Evolutionary conservation across 2,888 invertebrate species (phyloP).

Genomic region (Brachynemurus nebulosus): DNA sequence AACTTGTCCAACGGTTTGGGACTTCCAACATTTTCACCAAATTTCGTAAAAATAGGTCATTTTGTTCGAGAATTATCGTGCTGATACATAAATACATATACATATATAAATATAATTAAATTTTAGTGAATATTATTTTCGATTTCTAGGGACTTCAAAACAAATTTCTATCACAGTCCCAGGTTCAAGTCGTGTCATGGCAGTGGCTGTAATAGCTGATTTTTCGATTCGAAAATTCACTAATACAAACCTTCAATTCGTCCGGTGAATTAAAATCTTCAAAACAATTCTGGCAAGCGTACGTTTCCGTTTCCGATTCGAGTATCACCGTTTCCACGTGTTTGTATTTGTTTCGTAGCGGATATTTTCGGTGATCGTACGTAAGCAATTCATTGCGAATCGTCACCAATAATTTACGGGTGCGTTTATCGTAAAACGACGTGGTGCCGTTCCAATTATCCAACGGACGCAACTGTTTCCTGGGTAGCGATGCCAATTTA

Average conservation of each 20-base stretch:
- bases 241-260: not conserved
- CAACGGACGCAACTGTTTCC: constrained; percentile 48
- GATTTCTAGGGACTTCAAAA: no score
- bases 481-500: constrained; percentile 49
- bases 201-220: no score
- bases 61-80: no score
- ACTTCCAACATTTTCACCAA: no score
- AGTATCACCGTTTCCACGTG: not conserved
- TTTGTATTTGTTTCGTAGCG: not conserved
- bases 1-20: no score
- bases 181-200: no score
- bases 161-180: no score
- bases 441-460: constrained; percentile 61
- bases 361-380: constrained; percentile 26
- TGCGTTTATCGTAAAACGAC: constrained; percentile 50
- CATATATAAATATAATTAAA: no score
- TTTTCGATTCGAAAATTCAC: constrained; percentile 16
- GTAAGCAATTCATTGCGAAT: constrained; percentile 63
- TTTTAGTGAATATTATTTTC: no score
- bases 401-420: constrained; percentile 52
- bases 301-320: not conserved
- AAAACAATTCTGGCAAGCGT: not conserved
- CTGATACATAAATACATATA: no score
- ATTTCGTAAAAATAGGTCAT: no score
- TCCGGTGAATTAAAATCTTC: not conserved